phyloP scores from a whole-genome alignment of 2,113 vertebrate genomes.

The Trogon melanurus region DNA sequence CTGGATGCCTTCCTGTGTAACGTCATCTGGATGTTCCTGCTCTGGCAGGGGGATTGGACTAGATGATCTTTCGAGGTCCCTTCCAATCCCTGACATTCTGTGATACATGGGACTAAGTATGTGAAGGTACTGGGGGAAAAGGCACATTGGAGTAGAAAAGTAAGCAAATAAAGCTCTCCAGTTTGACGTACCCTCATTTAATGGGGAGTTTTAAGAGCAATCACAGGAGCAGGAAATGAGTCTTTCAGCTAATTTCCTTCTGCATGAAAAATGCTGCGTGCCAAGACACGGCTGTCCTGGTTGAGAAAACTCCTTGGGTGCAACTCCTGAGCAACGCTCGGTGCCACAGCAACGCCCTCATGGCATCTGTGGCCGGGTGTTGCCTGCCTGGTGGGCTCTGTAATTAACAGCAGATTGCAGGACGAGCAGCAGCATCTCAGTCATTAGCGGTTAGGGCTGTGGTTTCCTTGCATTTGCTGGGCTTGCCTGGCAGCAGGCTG shows the following conservation, averaged over 20 bases:
- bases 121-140: neutral
- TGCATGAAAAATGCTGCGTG: neutral
- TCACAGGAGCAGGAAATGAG: neutral
- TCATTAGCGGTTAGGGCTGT: rapidly evolving
- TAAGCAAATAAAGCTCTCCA: neutral
- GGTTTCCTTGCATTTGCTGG: neutral
- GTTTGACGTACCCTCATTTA: neutral
- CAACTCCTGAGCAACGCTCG: rapidly evolving
- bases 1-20: no score
- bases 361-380: neutral
- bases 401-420: neutral
- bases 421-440: rapidly evolving
- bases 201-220: neutral
- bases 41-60: no score
- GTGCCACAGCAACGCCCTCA: neutral
- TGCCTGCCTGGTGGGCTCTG: neutral
- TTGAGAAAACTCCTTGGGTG: neutral
- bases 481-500: neutral
- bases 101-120: neutral
- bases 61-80: no score
- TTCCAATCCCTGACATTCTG: no score
- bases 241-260: neutral
- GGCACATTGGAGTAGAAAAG: neutral
- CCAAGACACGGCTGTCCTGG: neutral
- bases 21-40: no score